These are phyloP conservation scores for Mystacides longicornis DNA, from an alignment of 2,888 invertebrate species.

Conservation along the genomic window DNA sequence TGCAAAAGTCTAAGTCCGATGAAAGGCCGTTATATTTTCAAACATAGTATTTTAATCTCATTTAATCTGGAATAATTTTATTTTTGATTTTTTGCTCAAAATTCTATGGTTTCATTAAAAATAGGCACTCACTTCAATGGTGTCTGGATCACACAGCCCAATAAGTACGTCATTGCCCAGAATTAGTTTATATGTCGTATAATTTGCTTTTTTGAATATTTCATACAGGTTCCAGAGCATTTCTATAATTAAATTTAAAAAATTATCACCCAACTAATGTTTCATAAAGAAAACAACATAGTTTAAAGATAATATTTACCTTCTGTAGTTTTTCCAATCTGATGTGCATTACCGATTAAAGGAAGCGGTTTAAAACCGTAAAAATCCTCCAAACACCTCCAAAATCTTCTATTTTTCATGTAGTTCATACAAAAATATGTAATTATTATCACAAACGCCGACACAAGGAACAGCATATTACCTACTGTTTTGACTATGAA, in stretches of 20 bases:
- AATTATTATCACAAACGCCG: not conserved
- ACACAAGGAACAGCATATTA: slow-evolving; percentile 1
- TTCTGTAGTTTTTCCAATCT: slow-evolving; percentile 13
- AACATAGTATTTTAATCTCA: no score
- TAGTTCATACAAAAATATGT: not conserved
- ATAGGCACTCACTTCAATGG: slow-evolving; percentile 17
- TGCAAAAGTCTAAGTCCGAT: no score
- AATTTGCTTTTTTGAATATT: slow-evolving; percentile 1
- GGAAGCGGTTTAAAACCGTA: slow-evolving; percentile 13
- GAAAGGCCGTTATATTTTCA: no score
- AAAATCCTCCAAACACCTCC: slow-evolving; percentile 15
- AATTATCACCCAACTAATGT: not conserved
- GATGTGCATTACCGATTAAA: slow-evolving; percentile 19
- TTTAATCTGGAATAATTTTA: no score
- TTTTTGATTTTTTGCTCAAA: no score
- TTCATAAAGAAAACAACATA: not conserved
- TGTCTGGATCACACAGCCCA: slow-evolving; percentile 14
- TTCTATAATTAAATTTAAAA: not conserved
- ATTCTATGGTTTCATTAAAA: no score
- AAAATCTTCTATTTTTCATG: slow-evolving; percentile 20
- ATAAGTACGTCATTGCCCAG: slow-evolving; percentile 10
- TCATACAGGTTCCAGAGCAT: not conserved
- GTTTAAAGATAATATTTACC: slow-evolving; percentile 3
- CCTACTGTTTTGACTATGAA: no score
- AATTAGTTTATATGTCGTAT: slow-evolving; percentile 8